phyloP scores from a whole-genome alignment of 1,140 invertebrate genomes.

The Temnothorax longispinosus region DNA sequence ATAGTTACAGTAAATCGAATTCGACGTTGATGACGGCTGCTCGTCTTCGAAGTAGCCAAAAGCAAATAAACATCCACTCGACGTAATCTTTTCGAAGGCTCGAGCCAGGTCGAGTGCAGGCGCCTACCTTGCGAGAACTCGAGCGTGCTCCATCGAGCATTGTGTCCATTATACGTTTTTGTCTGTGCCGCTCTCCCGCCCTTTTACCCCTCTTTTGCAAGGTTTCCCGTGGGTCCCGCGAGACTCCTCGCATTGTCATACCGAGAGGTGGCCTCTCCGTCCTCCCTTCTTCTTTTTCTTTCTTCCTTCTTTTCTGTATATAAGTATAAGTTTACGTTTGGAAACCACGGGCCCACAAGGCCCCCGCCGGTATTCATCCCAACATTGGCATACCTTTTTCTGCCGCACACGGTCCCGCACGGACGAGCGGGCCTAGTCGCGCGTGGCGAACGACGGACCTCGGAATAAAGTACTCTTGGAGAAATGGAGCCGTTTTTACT shows the following conservation, averaged over 20 bases:
- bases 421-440: constrained; percentile 68
- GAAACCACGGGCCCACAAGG: constrained; percentile 66
- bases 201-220: constrained; percentile 31
- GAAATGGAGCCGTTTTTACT: constrained; percentile 25
- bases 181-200: constrained; percentile 24
- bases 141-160: constrained; percentile 71
- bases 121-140: constrained; percentile 67
- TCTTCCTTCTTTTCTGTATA: constrained; percentile 56
- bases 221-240: constrained; percentile 67
- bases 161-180: constrained; percentile 75
- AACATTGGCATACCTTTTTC: constrained; percentile 74
- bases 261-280: constrained; percentile 30
- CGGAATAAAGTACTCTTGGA: constrained; percentile 51
- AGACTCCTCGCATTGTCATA: constrained; percentile 72
- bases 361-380: constrained; percentile 68
- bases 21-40: constrained; percentile 21
- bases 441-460: constrained; percentile 65
- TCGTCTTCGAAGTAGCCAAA: constrained; percentile 46
- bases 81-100: constrained; percentile 75
- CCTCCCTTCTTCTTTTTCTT: constrained; percentile 3
- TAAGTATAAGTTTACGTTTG: constrained; percentile 77
- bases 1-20: constrained; percentile 9
- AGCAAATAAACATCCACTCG: constrained; percentile 75
- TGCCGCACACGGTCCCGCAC: constrained; percentile 67
- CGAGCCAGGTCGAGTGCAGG: constrained; percentile 67